Base-by-base conservation (phyloP, 2,797 vertebrate genomes). In the Anguilla obscura region DNA sequence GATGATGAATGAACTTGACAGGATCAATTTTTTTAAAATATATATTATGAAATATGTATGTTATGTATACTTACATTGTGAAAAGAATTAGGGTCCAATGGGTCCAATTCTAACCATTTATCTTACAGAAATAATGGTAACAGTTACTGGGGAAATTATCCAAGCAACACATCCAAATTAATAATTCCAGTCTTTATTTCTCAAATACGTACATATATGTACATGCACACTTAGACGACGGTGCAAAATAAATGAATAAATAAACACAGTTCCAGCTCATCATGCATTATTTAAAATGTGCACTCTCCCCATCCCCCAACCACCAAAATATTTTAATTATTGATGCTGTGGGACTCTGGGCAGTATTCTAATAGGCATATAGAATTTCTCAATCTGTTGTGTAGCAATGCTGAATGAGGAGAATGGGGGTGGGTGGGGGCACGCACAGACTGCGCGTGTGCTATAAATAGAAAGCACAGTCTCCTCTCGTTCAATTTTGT, bases 391-490 rank as follows among this genome's bases (percentile, higher is more conserved):
- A 30, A 84, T 89, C 86, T 91, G 90, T 90, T 90, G 88, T 92
- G 85, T 63, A 79, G 85, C 90, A 87, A 86, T 58, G 52, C 89
- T 89, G 89, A 91, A 89, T 88, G 88, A 89, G 86, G 87, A 87
- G 82, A 52, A 56, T 56, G 89, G 88, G 90, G 90, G 91, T 89
- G 92, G 92, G 93, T 90, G 92, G 88, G 93, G 91, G 90, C 90
- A 86, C 90, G 92, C 94, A 91, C 90, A 92, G 93, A 92, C 91
- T 63, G 90, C 88, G 91, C 88, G 69, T 76, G 88, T 87, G 84
- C 89, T 94, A 96, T 94, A 96, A 96, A 96, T 96, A 96, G 95
- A 93, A 91, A 87, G 74, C 93, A 93, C 91, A 94, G 36, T 82
- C 18, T 91, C 88, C 48, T 88, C 90, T 92, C 90, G 93, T 92